phyloP scores from a whole-genome alignment of 1,140 invertebrate genomes.

The Periplaneta americana region DNA sequence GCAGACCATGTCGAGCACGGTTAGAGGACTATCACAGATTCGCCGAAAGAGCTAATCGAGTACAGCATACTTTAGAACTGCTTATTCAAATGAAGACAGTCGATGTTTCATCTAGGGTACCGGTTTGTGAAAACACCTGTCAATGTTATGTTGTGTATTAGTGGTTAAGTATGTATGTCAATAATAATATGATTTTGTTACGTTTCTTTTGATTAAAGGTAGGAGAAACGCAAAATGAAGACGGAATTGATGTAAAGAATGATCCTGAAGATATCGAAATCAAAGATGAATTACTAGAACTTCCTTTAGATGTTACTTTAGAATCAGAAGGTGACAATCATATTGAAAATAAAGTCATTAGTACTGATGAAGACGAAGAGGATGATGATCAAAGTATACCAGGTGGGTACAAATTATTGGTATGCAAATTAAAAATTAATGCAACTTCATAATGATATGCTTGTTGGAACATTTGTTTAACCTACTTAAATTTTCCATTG shows the following conservation, averaged over 20 bases:
- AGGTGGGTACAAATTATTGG: conserved; percentile 1
- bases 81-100: conserved; percentile 1
- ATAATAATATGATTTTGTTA: not conserved
- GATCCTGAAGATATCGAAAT: conserved; percentile 15
- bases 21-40: conserved; percentile 14
- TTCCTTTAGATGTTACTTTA: conserved; percentile 19
- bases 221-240: not conserved
- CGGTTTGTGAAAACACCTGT: not conserved
- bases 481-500: too few relatives aligned
- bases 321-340: conserved; percentile 6
- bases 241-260: conserved; percentile 3
- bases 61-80: conserved; percentile 12
- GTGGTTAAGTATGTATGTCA: not conserved
- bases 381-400: conserved; percentile 3
- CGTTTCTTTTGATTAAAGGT: not conserved
- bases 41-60: conserved; percentile 4
- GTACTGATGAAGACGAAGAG: too few relatives aligned
- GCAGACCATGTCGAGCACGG: conserved; percentile 5
- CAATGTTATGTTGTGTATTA: not conserved
- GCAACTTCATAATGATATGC: too few relatives aligned
- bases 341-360: not conserved
- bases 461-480: too few relatives aligned
- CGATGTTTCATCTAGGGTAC: not conserved
- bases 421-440: too few relatives aligned
- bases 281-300: conserved; percentile 19